These are phyloP conservation scores for Tholera decimalis DNA, from an alignment of 2,888 invertebrate genomes.

Conservation along the genomic window DNA sequence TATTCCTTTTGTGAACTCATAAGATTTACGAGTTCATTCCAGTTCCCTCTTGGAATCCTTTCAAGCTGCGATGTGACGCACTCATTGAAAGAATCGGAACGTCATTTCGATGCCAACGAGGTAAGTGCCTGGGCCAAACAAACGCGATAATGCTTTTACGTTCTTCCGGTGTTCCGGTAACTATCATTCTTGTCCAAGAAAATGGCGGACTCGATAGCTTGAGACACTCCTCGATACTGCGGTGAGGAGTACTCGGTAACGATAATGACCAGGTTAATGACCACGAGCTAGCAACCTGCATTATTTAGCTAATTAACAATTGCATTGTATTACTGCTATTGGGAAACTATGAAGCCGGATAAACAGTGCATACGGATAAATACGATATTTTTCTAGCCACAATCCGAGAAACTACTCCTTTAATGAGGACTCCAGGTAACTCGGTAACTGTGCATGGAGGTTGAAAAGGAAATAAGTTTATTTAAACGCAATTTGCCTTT, in stretches of 20 bases:
- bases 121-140: constrained; percentile 62
- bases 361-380: constrained; percentile 53
- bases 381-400: constrained; percentile 59
- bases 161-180: constrained; percentile 65
- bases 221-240: constrained; percentile 65
- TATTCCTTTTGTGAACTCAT: constrained; percentile 63
- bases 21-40: constrained; percentile 61
- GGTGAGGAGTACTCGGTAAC: constrained; percentile 68
- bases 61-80: constrained; percentile 65
- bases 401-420: constrained; percentile 43
- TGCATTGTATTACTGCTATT: constrained; percentile 62
- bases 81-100: constrained; percentile 56
- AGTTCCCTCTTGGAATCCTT: constrained; percentile 61
- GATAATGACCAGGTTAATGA: constrained; percentile 52
- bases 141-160: constrained; percentile 60
- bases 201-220: constrained; percentile 64
- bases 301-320: constrained; percentile 67
- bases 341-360: constrained; percentile 51
- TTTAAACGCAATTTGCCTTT: constrained; percentile 34
- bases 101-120: constrained; percentile 68
- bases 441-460: constrained; percentile 57
- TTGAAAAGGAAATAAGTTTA: constrained; percentile 49
- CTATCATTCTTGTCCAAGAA: constrained; percentile 66
- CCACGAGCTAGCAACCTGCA: constrained; percentile 59
- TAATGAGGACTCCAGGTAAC: constrained; percentile 58